Percentiles rank a stretch among this genome's conserved stretches.
phyloP scores from a whole-genome alignment of 1,140 invertebrate genomes.

The Drosophila malerkotliana region DNA sequence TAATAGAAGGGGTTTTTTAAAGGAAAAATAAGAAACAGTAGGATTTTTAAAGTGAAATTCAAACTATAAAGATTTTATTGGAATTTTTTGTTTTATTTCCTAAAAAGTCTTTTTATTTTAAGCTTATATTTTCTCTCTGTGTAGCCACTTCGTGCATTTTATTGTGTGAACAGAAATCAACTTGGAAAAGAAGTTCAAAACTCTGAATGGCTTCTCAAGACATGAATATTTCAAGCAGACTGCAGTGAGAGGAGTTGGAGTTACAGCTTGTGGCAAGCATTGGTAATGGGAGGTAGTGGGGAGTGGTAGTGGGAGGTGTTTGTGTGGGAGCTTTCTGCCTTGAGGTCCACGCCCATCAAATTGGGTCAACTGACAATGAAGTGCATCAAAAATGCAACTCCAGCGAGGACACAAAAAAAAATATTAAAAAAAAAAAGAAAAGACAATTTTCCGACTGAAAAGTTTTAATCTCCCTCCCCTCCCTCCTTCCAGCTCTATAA shows the following conservation, averaged over 20 bases:
- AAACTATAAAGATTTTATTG: no score
- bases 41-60: no score
- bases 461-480: conserved; percentile 30
- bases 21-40: no score
- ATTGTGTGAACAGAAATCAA: conserved; percentile 72
- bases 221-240: conserved; percentile 55
- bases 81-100: background rate
- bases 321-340: conserved; percentile 56
- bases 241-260: conserved; percentile 9
- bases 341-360: conserved; percentile 59
- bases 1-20: background rate
- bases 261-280: conserved; percentile 2
- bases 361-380: conserved; percentile 74
- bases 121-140: background rate
- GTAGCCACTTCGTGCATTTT: conserved; percentile 65
- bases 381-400: conserved; percentile 75
- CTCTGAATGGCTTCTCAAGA: conserved; percentile 77
- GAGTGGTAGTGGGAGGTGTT: background rate
- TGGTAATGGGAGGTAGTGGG: background rate
- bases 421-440: background rate
- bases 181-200: conserved; percentile 67
- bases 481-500: background rate
- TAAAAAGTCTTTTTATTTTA: background rate
- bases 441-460: conserved; percentile 27
- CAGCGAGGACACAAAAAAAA: conserved; percentile 49